Percentiles rank a stretch among this genome's conserved stretches.
Evolutionary conservation across 2,888 invertebrate species (phyloP).

Genomic region (Rhingia campestris): DNA sequence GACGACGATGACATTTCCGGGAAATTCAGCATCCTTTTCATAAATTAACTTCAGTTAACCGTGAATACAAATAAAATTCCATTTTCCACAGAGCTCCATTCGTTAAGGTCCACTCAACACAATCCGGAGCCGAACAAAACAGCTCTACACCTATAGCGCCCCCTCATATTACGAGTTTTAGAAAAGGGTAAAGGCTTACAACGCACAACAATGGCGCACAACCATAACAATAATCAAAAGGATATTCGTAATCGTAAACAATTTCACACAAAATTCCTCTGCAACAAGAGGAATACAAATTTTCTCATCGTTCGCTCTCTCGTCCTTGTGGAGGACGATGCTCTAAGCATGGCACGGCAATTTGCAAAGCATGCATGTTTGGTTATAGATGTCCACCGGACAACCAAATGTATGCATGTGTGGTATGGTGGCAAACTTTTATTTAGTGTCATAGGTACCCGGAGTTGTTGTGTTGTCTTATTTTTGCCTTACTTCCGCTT

Average conservation of each 20-base stretch:
- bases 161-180: background rate
- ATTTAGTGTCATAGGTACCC: slow-evolving; percentile 41
- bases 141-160: background rate
- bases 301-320: background rate
- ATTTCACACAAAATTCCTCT: slow-evolving; percentile 55
- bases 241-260: slow-evolving; percentile 61
- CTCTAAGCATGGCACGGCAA: slow-evolving; percentile 9
- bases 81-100: slow-evolving; percentile 30
- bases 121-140: background rate
- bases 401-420: background rate
- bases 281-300: slow-evolving; percentile 8
- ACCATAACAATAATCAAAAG: slow-evolving; percentile 61
- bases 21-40: slow-evolving; percentile 16
- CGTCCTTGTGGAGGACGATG: background rate
- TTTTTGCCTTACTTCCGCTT: slow-evolving; percentile 41
- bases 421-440: slow-evolving; percentile 25
- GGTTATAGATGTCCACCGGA: background rate
- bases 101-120: slow-evolving; percentile 37
- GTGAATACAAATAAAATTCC: slow-evolving; percentile 58
- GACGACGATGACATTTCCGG: slow-evolving; percentile 2
- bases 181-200: slow-evolving; percentile 38
- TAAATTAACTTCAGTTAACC: slow-evolving; percentile 57
- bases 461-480: slow-evolving; percentile 22
- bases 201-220: slow-evolving; percentile 50
- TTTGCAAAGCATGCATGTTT: slow-evolving; percentile 49